phyloP scores from a whole-genome alignment of 35 echinoderm and acorn worm species.

The Holothuria glaberrima region DNA sequence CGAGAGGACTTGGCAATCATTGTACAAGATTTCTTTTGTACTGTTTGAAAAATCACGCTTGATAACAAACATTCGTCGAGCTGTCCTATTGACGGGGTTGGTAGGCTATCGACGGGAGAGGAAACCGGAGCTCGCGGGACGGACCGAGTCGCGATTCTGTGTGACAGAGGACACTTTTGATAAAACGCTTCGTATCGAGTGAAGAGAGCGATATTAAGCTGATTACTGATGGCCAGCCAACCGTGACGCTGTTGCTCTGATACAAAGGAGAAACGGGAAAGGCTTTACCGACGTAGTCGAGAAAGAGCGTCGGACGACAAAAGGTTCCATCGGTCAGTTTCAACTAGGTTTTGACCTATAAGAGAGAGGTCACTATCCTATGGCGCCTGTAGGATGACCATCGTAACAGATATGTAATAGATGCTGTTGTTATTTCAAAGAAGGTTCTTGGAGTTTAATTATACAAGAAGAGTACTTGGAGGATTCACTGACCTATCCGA shows the following conservation, averaged over 20 bases:
- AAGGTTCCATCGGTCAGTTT: slow-evolving; percentile 12
- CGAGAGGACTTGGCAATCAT: slow-evolving; percentile 8
- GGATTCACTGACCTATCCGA: too few species aligned
- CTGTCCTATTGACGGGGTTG: neutral
- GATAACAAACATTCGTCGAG: slow-evolving; percentile 17
- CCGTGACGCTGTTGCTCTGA: neutral
- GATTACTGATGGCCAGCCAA: neutral
- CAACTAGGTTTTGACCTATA: too few species aligned
- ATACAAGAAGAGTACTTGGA: too few species aligned
- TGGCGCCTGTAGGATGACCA: too few species aligned
- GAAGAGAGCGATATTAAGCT: neutral
- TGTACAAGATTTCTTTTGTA: neutral
- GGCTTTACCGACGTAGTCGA: neutral
- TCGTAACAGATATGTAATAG: too few species aligned
- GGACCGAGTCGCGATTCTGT: neutral
- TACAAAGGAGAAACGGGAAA: neutral
- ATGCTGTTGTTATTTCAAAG: too few species aligned
- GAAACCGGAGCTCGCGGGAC: slow-evolving; percentile 41
- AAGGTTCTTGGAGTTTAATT: too few species aligned
- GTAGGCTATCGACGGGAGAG: neutral
- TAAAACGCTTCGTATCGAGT: neutral
- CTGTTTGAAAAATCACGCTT: neutral
- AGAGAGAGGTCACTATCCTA: too few species aligned
- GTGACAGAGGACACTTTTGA: slow-evolving; percentile 18
- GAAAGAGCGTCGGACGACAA: neutral